Evolutionary conservation across 2,888 invertebrate genomes (phyloP), one percentile per base, ranked within the genome.

Genomic region (Pocota personata): DNA sequence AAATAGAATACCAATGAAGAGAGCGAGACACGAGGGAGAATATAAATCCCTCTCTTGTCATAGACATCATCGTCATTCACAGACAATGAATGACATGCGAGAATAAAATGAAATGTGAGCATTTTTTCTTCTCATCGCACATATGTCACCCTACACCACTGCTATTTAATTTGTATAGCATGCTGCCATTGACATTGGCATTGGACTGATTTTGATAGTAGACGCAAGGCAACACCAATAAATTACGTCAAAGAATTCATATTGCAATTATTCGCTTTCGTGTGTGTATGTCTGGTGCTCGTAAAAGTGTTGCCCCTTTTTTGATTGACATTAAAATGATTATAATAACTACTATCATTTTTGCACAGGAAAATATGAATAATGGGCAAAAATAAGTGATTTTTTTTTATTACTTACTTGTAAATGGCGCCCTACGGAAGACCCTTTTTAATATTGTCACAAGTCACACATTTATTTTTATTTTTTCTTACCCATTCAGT

Each of bases 151-250:
- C 82, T 72, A 82, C 37, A 60, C 37, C 52, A 58, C 52, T 62
- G 60, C 69, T 27, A 64, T 67, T 72, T 78, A 40, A 76, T 75
- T 43, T 67, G 76, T 76, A 72, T 72, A 32, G 48, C 60, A 77
- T 72, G 66, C 82, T 86, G 82, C 58, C 86, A 82, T 86, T 86
- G 86, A 86, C 86, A 86, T 86, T 86, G 86, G 86, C 86, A 82
- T 82, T 86, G 86, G 71, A 52, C 60, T 16, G 55, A n/a, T 27
- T 8, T 24, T 27, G 46, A 16, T 8, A 30, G 30, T 30, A 46
- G 60, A 78, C 27, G 69, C 48, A 43, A 72, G 30, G 71, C 50
- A 46, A 69, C 43, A 37, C 10, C 76, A 72, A 86, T 86, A 72
- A 86, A 86, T 86, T 82, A 86, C 66, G 72, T 69, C 82, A 72